Evolutionary conservation across 2,888 invertebrate genomes (phyloP).

Genomic region (Oligia strigilis): DNA sequence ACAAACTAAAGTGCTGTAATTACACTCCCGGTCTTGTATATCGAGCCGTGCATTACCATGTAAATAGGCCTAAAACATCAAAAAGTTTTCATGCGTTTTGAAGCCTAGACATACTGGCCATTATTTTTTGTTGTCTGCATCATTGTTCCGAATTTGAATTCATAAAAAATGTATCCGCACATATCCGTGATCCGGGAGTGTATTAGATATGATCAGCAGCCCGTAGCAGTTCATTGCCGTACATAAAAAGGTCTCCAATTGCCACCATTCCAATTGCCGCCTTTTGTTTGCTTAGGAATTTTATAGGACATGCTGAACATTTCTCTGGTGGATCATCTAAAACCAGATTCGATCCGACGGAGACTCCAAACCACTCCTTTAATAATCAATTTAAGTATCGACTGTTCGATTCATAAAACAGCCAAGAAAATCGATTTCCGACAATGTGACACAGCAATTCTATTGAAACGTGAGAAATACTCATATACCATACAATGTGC

Average conservation of each 20-base stretch:
- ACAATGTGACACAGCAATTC: constrained; percentile 34
- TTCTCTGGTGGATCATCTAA: background rate
- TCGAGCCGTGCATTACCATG: background rate
- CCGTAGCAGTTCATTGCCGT: background rate
- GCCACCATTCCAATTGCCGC: background rate
- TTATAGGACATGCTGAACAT: background rate
- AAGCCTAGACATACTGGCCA: background rate
- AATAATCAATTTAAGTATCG: background rate
- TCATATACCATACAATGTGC: constrained; percentile 42
- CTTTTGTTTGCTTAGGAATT: background rate
- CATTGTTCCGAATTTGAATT: background rate
- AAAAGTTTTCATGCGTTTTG: background rate
- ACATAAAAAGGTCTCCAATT: background rate
- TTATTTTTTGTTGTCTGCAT: background rate
- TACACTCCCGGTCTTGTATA: background rate
- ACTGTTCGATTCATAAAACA: constrained; percentile 16
- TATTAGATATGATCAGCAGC: background rate
- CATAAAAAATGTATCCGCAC: background rate
- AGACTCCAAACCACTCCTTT: background rate
- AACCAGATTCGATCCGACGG: background rate
- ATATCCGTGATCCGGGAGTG: no score
- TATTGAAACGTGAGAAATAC: constrained; percentile 42
- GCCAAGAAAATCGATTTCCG: constrained; percentile 26
- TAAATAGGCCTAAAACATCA: background rate
- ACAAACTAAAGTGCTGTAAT: background rate